A percentile compares a stretch with the other conserved stretches of the same genome.
These are phyloP conservation scores for Amphiduros pacificus DNA, from an alignment of 2,888 invertebrate species.

Conservation along the genomic window DNA sequence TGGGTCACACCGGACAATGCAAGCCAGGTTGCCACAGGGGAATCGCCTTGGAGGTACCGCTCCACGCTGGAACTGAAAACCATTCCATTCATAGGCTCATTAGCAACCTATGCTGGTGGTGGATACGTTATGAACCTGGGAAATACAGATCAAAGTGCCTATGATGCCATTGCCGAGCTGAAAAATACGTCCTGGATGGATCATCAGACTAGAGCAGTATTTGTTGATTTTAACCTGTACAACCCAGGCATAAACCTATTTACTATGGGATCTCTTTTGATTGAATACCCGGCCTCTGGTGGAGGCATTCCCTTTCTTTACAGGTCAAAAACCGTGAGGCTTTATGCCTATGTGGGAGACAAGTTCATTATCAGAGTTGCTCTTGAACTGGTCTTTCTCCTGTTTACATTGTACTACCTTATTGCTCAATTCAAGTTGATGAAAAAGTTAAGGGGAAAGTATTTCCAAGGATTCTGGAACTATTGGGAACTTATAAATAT, in stretches of 20 bases:
- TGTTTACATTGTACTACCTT: neutral
- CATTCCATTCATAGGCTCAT: neutral
- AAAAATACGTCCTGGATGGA: neutral
- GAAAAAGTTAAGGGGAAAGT: neutral
- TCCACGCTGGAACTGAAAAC: neutral
- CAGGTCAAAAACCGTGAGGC: neutral
- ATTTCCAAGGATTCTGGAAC: neutral
- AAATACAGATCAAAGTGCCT: neutral
- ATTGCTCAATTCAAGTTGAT: neutral
- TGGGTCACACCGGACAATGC: no score
- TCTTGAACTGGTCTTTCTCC: neutral
- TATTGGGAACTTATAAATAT: neutral
- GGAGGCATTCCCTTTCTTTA: neutral
- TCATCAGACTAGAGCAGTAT: neutral
- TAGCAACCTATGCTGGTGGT: neutral
- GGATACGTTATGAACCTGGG: neutral
- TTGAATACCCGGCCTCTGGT: neutral
- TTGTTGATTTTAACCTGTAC: neutral
- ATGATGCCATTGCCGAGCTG: neutral
- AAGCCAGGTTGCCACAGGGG: no score
- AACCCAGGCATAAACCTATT: neutral
- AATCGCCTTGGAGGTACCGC: neutral
- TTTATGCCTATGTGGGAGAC: neutral
- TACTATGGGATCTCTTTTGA: neutral
- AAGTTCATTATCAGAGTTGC: neutral